A percentile compares a stretch with the other conserved stretches of the same genome.
phyloP scores from a whole-genome alignment of 1,140 invertebrate genomes.

The Drosophila virilis region DNA sequence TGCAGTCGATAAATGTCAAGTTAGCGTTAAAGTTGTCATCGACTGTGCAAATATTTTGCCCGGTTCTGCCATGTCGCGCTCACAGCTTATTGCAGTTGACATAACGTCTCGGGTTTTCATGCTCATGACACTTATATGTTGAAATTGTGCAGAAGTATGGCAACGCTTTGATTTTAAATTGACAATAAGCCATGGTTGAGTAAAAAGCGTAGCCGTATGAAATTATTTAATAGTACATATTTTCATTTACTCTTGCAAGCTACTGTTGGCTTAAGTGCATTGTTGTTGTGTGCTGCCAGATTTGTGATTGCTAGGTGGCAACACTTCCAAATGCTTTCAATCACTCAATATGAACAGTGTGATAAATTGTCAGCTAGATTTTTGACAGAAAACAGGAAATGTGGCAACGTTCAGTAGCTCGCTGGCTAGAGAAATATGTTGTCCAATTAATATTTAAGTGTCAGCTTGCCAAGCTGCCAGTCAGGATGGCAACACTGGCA shows the following conservation, averaged over 20 bases:
- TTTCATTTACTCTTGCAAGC: too few species aligned
- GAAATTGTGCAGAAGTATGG: not conserved
- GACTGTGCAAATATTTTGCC: not conserved
- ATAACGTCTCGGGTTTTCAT: not conserved
- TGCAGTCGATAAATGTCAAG: constrained; percentile 42
- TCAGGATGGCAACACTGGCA: too few species aligned
- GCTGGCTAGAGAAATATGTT: too few species aligned
- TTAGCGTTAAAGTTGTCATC: constrained; percentile 20
- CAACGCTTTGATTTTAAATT: not conserved
- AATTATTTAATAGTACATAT: not conserved
- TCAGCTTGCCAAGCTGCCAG: too few species aligned
- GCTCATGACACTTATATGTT: too few species aligned
- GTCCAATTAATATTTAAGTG: too few species aligned
- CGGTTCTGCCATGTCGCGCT: not conserved
- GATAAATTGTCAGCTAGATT: too few species aligned
- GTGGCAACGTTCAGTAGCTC: too few species aligned
- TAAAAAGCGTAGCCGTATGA: not conserved
- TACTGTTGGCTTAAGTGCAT: too few species aligned
- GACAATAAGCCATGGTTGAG: not conserved
- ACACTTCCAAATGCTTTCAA: not conserved
- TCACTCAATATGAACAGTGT: not conserved
- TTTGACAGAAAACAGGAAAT: too few species aligned
- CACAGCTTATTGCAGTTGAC: not conserved
- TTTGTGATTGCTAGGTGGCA: not conserved
- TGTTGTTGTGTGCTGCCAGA: not conserved